Evolutionary conservation across 2,797 vertebrate species (phyloP).

Genomic region (Luscinia megarhynchos): DNA sequence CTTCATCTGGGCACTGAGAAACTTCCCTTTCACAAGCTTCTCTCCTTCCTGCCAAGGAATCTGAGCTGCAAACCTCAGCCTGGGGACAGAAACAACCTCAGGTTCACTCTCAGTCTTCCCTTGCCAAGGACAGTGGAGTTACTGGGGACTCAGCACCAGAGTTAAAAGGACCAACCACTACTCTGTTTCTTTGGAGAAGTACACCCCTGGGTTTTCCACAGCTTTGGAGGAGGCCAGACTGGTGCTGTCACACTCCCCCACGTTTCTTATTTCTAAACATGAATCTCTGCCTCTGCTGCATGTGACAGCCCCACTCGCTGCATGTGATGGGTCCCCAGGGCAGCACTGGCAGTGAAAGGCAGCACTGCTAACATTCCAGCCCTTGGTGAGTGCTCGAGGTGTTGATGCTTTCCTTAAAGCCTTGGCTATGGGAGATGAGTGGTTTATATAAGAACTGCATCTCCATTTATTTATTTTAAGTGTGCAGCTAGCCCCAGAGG

Average conservation of each 20-base stretch:
- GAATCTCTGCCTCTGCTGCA: neutral
- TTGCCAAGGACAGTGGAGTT: accelerated
- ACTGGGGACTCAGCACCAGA: neutral
- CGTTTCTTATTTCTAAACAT: neutral
- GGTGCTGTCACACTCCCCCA: neutral
- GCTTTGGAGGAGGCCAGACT: neutral
- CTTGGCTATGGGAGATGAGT: neutral
- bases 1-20: neutral
- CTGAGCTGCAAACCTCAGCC: neutral
- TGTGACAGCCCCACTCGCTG: neutral
- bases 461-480: neutral
- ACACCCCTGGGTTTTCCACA: neutral
- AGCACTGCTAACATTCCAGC: neutral
- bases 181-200: neutral
- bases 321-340: neutral
- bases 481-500: neutral
- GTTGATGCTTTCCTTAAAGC: neutral
- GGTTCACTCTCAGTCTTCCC: neutral
- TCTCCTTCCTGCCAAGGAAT: neutral
- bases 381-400: neutral
- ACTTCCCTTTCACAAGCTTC: neutral
- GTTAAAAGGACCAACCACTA: neutral
- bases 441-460: neutral
- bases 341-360: neutral
- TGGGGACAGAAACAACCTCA: neutral